Conservation (phyloP, 1,140 invertebrate species). For the Akabosia matsudoensis region DNA sequence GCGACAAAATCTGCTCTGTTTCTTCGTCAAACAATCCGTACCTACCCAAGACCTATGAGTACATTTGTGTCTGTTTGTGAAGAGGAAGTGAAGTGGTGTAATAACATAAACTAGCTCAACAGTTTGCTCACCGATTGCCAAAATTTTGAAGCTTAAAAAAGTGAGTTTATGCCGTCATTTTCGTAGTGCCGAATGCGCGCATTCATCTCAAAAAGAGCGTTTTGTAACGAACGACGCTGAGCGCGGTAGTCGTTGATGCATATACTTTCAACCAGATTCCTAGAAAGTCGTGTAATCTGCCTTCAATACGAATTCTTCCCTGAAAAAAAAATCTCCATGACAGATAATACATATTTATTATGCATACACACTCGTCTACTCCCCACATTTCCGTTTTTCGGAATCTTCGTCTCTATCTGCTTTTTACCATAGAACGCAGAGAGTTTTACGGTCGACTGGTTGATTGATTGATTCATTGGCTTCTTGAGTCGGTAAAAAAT, state of each 20-base stretch:
- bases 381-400: neutral
- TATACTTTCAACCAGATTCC: too few species aligned
- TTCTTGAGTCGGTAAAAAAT: slow-evolving; percentile 13
- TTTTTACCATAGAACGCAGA: neutral
- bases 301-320: too few species aligned
- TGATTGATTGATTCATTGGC: slow-evolving; percentile 24
- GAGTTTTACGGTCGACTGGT: neutral
- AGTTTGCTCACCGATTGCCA: neutral
- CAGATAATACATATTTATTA: too few species aligned
- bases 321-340: too few species aligned
- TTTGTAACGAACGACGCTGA: too few species aligned
- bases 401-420: neutral
- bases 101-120: neutral
- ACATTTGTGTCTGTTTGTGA: neutral
- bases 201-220: too few species aligned
- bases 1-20: neutral
- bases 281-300: too few species aligned
- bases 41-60: too few species aligned
- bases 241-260: too few species aligned
- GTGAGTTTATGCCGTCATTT: too few species aligned
- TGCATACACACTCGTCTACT: neutral
- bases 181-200: too few species aligned
- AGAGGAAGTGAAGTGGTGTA: neutral
- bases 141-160: neutral
- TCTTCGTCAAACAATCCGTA: too few species aligned